Percentiles rank a stretch among this genome's conserved stretches.
phyloP scores from a whole-genome alignment of 2,113 vertebrate species.

The Malaclemys terrapin region DNA sequence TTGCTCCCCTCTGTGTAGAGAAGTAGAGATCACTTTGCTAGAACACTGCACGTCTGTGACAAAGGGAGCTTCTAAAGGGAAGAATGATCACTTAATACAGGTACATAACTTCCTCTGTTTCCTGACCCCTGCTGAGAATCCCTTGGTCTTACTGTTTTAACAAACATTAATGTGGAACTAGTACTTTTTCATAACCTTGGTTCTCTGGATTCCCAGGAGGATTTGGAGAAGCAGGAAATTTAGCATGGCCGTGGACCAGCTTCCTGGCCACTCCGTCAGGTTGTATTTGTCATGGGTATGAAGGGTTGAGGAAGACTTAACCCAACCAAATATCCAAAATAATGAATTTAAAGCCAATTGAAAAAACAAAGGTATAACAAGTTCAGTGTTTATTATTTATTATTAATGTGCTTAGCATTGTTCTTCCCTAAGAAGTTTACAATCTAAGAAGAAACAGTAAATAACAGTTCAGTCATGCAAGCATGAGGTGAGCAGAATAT shows the following conservation, averaged over 20 bases:
- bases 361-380: rapidly evolving
- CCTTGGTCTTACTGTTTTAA: background rate
- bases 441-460: background rate
- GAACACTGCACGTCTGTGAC: background rate
- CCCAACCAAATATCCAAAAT: background rate
- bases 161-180: background rate
- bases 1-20: background rate
- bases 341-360: background rate
- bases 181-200: background rate
- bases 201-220: background rate
- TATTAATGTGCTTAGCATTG: background rate
- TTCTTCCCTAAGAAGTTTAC: background rate
- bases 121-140: background rate
- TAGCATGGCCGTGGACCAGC: rapidly evolving
- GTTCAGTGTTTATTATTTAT: background rate
- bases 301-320: background rate
- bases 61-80: background rate
- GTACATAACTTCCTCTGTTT: background rate
- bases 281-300: background rate
- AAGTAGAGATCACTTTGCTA: background rate
- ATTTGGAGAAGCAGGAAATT: background rate
- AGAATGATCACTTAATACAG: background rate
- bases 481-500: background rate
- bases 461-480: background rate
- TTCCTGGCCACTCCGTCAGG: background rate